A percentile compares a stretch with the other conserved stretches of the same genome.
Evolutionary conservation across 1,140 invertebrate genomes (phyloP).

Genomic region (Drosophila nikananu): DNA sequence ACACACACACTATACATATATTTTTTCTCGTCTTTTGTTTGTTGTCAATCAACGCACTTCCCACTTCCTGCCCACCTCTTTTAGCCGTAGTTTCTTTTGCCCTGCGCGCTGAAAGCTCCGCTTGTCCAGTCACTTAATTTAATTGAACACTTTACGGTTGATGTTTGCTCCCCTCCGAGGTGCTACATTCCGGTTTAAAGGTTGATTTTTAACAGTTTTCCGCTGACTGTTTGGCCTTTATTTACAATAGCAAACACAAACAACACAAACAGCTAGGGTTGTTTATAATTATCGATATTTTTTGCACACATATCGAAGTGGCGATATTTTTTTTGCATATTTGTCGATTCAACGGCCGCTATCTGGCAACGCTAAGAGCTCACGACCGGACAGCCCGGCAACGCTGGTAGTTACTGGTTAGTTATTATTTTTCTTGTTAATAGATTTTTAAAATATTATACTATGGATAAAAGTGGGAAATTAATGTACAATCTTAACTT

Average conservation of each 20-base stretch:
- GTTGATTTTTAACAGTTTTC: conserved; percentile 25
- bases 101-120: background rate
- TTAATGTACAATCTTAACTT: too few relatives aligned
- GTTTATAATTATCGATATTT: too few relatives aligned
- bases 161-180: conserved; percentile 13
- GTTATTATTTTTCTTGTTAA: too few relatives aligned
- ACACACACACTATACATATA: conserved; percentile 2
- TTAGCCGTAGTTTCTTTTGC: background rate
- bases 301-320: too few relatives aligned
- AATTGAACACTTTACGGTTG: conserved; percentile 38
- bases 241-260: conserved; percentile 50
- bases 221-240: conserved; percentile 43
- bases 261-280: background rate
- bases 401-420: too few relatives aligned
- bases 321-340: too few relatives aligned
- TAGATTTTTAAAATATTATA: too few relatives aligned
- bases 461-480: too few relatives aligned
- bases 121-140: conserved; percentile 21
- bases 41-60: conserved; percentile 39
- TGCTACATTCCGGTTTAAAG: conserved; percentile 45
- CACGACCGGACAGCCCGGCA: too few relatives aligned
- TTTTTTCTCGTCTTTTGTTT: conserved; percentile 24
- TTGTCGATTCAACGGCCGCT: too few relatives aligned
- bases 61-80: conserved; percentile 34
- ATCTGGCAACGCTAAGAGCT: too few relatives aligned